These are phyloP conservation scores for Drosophila asahinai DNA, from an alignment of 1,140 invertebrate species.

Conservation along the genomic window DNA sequence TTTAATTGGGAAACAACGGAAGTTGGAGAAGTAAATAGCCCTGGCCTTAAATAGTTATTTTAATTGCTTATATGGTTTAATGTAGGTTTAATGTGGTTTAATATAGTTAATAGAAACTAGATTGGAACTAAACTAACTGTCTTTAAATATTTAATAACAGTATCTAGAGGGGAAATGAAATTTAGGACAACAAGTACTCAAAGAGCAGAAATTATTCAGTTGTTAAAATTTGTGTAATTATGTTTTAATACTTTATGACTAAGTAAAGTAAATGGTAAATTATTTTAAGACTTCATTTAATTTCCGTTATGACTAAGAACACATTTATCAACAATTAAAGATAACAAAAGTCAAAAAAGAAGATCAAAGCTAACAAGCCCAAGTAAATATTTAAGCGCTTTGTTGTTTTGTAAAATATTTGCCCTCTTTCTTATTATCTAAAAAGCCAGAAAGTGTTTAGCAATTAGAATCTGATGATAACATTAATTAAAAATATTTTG, in stretches of 20 bases:
- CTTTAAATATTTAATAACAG: neutral
- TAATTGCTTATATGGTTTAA: neutral
- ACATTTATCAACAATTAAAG: neutral
- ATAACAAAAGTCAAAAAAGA: neutral
- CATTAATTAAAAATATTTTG: neutral
- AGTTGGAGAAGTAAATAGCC: neutral
- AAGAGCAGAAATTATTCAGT: neutral
- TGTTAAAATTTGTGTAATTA: neutral
- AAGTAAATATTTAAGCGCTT: neutral
- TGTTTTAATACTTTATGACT: too few relatives aligned
- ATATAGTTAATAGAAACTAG: neutral
- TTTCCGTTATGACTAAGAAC: neutral
- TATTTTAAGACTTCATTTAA: neutral
- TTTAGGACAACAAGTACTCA: neutral
- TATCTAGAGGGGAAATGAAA: neutral
- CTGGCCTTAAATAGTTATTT: neutral
- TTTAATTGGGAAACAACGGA: slow-evolving; percentile 4
- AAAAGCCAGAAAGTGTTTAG: neutral
- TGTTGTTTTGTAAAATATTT: neutral
- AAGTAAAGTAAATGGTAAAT: too few relatives aligned
- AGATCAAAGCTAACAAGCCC: neutral
- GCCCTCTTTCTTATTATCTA: neutral
- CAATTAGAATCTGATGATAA: neutral
- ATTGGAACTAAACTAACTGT: too few relatives aligned
- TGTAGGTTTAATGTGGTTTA: neutral